Conservation (phyloP, 2,888 invertebrate genomes). For the Camptogramma bilineatum region DNA sequence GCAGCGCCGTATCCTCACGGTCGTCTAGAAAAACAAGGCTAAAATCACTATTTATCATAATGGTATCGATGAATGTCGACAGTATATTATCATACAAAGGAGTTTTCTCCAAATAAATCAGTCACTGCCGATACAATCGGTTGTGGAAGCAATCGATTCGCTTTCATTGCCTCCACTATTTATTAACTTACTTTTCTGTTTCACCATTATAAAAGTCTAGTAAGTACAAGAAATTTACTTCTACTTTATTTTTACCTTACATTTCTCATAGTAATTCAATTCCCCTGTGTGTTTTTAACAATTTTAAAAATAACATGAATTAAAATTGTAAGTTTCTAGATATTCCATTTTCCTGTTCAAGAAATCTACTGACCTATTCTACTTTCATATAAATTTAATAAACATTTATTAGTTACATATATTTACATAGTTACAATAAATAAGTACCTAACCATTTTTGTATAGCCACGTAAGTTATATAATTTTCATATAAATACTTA, state of each 20-base stretch:
- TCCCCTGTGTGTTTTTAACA: too few relatives aligned
- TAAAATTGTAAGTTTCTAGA: too few relatives aligned
- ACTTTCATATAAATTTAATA: too few relatives aligned
- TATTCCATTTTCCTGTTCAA: too few relatives aligned
- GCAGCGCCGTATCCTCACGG: neutral
- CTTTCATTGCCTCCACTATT: slow-evolving; percentile 6
- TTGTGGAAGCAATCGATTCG: slow-evolving; percentile 33
- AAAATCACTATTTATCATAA: slow-evolving; percentile 23
- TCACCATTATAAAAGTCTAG: neutral
- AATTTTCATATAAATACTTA: neutral
- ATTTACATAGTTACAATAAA: neutral
- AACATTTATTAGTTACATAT: too few relatives aligned
- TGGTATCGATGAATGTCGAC: slow-evolving; percentile 20
- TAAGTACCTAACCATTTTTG: neutral
- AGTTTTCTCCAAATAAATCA: slow-evolving; percentile 38
- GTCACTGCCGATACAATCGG: slow-evolving; percentile 24
- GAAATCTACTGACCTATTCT: too few relatives aligned
- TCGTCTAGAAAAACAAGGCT: too few relatives aligned
- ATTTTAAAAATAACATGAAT: too few relatives aligned
- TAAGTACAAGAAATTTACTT: too few relatives aligned
- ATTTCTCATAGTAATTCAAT: too few relatives aligned
- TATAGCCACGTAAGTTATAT: neutral
- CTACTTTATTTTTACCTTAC: too few relatives aligned
- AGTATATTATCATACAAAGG: slow-evolving; percentile 29
- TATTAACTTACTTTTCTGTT: slow-evolving; percentile 3